Evolutionary conservation across 2,888 invertebrate genomes (phyloP).

Genomic region (Coleophora deauratella): DNA sequence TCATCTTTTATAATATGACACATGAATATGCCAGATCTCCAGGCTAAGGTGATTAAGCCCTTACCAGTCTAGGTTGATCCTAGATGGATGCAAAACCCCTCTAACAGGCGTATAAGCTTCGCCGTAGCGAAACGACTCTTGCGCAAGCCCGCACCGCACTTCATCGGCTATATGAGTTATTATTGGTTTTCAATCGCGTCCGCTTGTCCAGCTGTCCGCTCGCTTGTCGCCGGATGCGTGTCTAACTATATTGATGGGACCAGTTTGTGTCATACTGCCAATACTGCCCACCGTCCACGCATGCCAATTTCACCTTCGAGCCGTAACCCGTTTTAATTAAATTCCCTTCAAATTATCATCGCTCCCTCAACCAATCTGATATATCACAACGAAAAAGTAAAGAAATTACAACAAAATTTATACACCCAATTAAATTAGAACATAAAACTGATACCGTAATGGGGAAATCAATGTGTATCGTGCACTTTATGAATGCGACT

Average conservation of each 20-base stretch:
- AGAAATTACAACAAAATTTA: conserved; percentile 43
- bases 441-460: conserved; percentile 36
- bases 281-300: conserved; percentile 22
- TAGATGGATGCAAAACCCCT: no score
- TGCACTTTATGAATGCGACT: conserved; percentile 25
- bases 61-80: no score
- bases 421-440: conserved; percentile 57
- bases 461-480: conserved; percentile 43
- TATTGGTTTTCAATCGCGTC: conserved; percentile 52
- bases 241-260: conserved; percentile 58
- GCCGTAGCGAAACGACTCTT: conserved; percentile 27
- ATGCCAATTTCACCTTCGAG: conserved; percentile 47
- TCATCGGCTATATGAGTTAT: conserved; percentile 45
- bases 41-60: no score
- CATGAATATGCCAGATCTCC: no score
- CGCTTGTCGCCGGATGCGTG: conserved; percentile 55
- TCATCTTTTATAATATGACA: no score
- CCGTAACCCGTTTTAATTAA: conserved; percentile 38
- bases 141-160: conserved; percentile 41
- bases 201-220: conserved; percentile 43
- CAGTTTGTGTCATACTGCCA: conserved; percentile 19
- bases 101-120: background rate
- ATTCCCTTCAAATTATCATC: conserved; percentile 29
- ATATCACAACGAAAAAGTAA: conserved; percentile 24
- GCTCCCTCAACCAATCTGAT: conserved; percentile 25